Conservation (phyloP, 2,113 vertebrate species). For the Dipodomys merriami region DNA sequence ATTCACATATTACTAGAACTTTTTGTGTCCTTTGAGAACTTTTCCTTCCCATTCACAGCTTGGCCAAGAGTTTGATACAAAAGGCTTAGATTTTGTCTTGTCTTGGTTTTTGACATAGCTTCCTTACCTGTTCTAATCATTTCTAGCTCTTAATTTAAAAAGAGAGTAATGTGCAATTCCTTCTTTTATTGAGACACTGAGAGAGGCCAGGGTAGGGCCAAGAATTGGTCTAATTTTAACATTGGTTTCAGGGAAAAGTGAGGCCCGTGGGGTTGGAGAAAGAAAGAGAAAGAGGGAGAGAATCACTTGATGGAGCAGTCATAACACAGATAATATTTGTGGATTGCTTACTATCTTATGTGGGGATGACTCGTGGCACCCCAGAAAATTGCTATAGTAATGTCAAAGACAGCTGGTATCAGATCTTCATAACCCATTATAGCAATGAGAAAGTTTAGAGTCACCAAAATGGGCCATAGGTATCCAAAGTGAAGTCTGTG, state of each 20-base stretch:
- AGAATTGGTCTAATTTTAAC: not conserved
- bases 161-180: not conserved
- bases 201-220: not conserved
- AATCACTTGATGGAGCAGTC: not conserved
- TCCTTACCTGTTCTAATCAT: not conserved
- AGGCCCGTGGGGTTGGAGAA: not conserved
- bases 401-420: not conserved
- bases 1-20: no score
- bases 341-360: not conserved
- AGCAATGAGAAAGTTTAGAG: not conserved
- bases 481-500: no score
- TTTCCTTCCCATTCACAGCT: not conserved
- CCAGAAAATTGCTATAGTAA: not conserved
- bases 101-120: not conserved
- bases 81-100: not conserved
- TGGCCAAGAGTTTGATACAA: not conserved
- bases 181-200: not conserved
- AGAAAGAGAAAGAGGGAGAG: not conserved
- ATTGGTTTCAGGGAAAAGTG: not conserved
- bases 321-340: not conserved
- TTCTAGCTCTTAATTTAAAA: not conserved
- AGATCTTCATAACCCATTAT: not conserved
- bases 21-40: not conserved
- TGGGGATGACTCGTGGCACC: not conserved
- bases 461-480: not conserved